Evolutionary conservation across 2,113 vertebrate species (phyloP).

Genomic region (Ellobius talpinus): DNA sequence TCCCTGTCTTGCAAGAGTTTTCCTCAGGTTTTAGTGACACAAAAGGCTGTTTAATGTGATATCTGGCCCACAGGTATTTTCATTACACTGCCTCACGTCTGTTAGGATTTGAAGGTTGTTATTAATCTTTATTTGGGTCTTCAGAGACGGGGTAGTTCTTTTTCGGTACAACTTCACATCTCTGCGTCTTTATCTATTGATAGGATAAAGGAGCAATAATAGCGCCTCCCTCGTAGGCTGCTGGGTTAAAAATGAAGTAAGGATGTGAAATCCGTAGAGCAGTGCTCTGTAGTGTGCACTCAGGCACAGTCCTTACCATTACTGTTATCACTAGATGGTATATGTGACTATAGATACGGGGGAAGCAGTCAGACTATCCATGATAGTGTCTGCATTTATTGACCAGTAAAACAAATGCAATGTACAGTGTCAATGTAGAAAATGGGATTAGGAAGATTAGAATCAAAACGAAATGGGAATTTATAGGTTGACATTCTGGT

Average conservation of each 20-base stretch:
- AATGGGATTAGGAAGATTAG: neutral
- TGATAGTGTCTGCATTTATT: neutral
- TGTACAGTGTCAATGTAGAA: neutral
- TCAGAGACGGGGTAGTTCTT: neutral
- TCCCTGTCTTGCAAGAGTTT: neutral
- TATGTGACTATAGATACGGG: neutral
- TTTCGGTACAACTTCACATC: neutral
- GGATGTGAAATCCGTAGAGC: neutral
- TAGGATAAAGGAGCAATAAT: neutral
- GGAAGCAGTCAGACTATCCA: neutral
- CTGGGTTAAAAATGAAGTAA: neutral
- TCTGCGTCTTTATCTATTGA: neutral
- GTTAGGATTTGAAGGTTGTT: neutral
- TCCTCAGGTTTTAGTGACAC: neutral
- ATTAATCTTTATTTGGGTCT: neutral
- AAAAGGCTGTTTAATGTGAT: neutral
- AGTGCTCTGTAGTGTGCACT: neutral
- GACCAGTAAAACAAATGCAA: neutral
- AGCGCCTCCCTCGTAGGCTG: neutral
- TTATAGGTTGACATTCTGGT: neutral
- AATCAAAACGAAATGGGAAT: neutral
- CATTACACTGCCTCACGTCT: neutral
- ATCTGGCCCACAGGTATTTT: neutral
- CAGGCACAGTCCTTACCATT: neutral
- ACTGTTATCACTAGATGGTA: neutral